Percentiles rank a stretch among this genome's conserved stretches.
phyloP scores from a whole-genome alignment of 2,113 vertebrate species.

The Paracanthobrama guichenoti region DNA sequence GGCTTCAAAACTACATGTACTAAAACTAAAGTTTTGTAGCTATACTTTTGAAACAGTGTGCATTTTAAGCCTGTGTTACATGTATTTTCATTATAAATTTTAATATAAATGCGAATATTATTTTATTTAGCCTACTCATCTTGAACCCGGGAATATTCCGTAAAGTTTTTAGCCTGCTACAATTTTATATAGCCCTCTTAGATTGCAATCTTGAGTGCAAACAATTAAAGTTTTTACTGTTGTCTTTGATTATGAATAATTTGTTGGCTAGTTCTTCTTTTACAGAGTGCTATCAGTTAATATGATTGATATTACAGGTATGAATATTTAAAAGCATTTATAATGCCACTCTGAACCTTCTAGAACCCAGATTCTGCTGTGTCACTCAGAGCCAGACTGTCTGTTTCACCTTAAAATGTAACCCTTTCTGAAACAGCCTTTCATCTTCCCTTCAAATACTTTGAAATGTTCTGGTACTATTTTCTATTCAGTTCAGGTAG shows the following conservation, averaged over 20 bases:
- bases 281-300: neutral
- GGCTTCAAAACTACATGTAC: neutral
- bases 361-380: neutral
- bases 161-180: neutral
- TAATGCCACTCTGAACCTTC: neutral
- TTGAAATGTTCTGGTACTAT: neutral
- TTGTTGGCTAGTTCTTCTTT: neutral
- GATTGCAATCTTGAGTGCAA: neutral
- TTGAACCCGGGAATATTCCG: no score
- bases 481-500: constrained; percentile 20
- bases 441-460: constrained; percentile 14
- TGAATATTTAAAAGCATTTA: neutral
- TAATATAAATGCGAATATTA: no score
- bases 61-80: no score
- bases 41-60: no score
- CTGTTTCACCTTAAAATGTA: neutral
- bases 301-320: constrained; percentile 13
- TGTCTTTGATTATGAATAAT: neutral
- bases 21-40: no score
- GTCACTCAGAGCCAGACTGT: constrained; percentile 7
- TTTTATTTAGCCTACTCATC: no score
- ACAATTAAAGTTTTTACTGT: neutral
- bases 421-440: neutral
- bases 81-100: no score
- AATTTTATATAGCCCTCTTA: neutral